Percentiles rank a stretch among this genome's conserved stretches.
These are phyloP conservation scores for Scotopteryx bipunctaria DNA, from an alignment of 2,888 invertebrate species.

Conservation along the genomic window DNA sequence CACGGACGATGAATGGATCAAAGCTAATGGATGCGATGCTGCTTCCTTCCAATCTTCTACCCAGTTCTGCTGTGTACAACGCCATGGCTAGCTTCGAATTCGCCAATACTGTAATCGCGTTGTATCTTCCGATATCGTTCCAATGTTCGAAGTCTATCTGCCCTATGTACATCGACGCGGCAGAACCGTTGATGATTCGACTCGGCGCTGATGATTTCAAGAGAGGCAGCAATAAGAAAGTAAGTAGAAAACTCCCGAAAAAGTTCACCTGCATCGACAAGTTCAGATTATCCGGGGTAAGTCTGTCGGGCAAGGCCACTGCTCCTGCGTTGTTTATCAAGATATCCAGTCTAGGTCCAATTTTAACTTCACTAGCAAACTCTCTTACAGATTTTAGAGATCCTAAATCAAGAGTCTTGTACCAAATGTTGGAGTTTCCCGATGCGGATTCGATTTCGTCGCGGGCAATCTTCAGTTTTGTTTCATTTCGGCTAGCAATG, in stretches of 20 bases:
- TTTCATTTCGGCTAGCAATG: slow-evolving; percentile 78
- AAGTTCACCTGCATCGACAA: slow-evolving; percentile 87
- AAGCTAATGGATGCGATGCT: slow-evolving; percentile 86
- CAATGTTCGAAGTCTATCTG: slow-evolving; percentile 66
- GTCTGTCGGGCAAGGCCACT: slow-evolving; percentile 61
- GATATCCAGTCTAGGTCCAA: slow-evolving; percentile 72
- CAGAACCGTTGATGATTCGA: slow-evolving; percentile 86
- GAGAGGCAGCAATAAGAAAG: slow-evolving; percentile 84
- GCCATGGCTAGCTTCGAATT: slow-evolving; percentile 85
- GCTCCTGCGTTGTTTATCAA: slow-evolving; percentile 85
- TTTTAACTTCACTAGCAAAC: slow-evolving; percentile 75
- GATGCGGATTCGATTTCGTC: slow-evolving; percentile 57
- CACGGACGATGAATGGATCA: slow-evolving; percentile 76
- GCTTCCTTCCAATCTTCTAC: slow-evolving; percentile 75
- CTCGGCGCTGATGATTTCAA: slow-evolving; percentile 82
- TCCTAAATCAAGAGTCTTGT: slow-evolving; percentile 66
- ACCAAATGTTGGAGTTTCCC: slow-evolving; percentile 58
- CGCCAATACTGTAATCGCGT: slow-evolving; percentile 51
- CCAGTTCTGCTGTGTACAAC: slow-evolving; percentile 84
- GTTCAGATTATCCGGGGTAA: slow-evolving; percentile 86
- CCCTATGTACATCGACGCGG: slow-evolving; percentile 80
- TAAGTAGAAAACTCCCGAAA: slow-evolving; percentile 88
- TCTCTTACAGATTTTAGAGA: slow-evolving; percentile 76
- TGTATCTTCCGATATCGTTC: slow-evolving; percentile 63
- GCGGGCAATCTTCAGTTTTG: slow-evolving; percentile 64